These are phyloP conservation scores for Anniella stebbinsi DNA, from an alignment of 2,797 vertebrate genomes.

Conservation along the genomic window DNA sequence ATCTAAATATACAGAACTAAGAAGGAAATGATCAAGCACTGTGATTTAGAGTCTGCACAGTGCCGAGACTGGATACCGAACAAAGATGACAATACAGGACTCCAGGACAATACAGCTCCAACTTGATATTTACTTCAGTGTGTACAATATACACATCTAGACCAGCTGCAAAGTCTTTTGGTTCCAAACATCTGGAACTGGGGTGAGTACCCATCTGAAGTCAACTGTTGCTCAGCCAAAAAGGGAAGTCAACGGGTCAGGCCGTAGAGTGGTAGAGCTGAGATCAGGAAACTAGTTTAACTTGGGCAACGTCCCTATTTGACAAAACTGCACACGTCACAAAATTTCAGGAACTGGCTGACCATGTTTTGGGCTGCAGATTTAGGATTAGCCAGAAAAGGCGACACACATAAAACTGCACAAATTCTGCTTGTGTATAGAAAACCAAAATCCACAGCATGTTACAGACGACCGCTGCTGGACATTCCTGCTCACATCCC, in stretches of 20 bases:
- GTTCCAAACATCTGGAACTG: background rate
- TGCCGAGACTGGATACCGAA: background rate
- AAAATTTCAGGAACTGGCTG: background rate
- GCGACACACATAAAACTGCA: fast-evolving
- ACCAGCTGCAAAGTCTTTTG: background rate
- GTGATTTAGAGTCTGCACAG: constrained; percentile 12
- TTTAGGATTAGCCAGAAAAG: background rate
- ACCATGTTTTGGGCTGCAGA: background rate
- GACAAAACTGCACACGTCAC: background rate
- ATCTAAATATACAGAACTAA: background rate
- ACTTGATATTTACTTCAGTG: background rate
- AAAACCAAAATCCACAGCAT: background rate
- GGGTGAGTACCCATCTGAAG: background rate
- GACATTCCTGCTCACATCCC: background rate
- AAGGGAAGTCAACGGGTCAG: background rate
- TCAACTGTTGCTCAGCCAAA: constrained; percentile 7
- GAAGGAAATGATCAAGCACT: constrained; percentile 9
- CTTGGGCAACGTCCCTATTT: background rate
- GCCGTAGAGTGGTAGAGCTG: background rate
- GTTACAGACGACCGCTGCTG: fast-evolving
- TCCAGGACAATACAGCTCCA: background rate
- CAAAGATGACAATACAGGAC: background rate
- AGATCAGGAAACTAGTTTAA: background rate
- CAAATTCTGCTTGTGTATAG: background rate
- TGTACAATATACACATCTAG: background rate